Base-by-base conservation (phyloP, 2,797 vertebrate species). In the Limosa lapponica region DNA sequence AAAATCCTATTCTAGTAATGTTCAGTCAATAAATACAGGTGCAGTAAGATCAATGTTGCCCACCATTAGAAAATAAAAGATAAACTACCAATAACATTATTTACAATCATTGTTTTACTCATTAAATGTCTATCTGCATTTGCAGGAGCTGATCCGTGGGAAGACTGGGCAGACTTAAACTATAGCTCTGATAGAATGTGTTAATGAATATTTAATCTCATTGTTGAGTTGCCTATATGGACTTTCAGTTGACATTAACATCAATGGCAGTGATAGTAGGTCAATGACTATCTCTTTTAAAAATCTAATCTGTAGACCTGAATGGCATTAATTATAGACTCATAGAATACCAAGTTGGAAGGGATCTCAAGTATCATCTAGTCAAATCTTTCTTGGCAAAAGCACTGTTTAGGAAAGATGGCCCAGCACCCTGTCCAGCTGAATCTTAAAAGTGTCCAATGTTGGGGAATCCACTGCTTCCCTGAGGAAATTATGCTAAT, bases 161-260 rank as follows among this genome's bases (percentile, higher is more conserved):
- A 75, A 89, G 41, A 65, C 49, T 66, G 5, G 28, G 10, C 7
- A 58, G 46, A 4, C 13, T 41, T 77, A 75, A 74, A 74, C 12
- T 62, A 34, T 1, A 0, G 0, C 25, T 84, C 28, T 66, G 32
- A 13, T 36, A 22, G 36, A 65, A 11, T 22, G 1, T 39, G 11
- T 48, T 85, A 71, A 80, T 8, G 14, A 75, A 48, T 51, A 57
- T 52, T 80, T 69, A 57, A 37, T 34, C 11, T 70, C 12, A 12
- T 28, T 48, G 2, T 39, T 83, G 23, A 73, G 4, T 8, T 61
- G 8, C 65, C 51, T 69, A 9, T 77, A 37, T 28, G 72, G 46
- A 54, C 11, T 86, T 80, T 48, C 13, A 54, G 10, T 36, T 83
- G 41, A 75, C 5, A 39, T 36, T 64, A 61, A 19, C 5, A 39